These are phyloP conservation scores for Aphaenogaster rudis DNA, from an alignment of 1,140 invertebrate genomes.

Conservation along the genomic window DNA sequence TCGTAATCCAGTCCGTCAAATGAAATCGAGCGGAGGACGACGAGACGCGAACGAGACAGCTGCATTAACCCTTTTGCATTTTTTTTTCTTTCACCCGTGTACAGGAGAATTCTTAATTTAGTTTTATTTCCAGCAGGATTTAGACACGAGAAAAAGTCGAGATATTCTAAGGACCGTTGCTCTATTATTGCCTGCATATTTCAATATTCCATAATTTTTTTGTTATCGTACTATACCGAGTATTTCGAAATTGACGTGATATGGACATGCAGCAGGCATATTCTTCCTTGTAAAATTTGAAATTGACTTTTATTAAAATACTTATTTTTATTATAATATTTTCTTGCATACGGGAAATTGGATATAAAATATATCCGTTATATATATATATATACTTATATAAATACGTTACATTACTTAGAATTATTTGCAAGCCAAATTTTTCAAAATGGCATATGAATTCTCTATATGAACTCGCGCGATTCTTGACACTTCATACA, in stretches of 20 bases:
- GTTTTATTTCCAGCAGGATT: background rate
- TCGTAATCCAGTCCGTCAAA: constrained; percentile 4
- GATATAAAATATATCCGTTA: background rate
- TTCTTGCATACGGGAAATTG: background rate
- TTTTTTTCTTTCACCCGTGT: background rate
- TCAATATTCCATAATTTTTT: background rate
- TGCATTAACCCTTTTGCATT: background rate
- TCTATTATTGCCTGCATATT: background rate
- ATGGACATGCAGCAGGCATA: background rate
- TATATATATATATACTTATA: background rate
- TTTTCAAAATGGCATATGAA: background rate
- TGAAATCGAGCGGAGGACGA: background rate
- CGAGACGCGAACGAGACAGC: background rate
- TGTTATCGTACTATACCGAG: too few relatives aligned
- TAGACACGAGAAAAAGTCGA: background rate
- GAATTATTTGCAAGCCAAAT: background rate
- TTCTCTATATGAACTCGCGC: background rate
- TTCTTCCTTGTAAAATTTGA: background rate
- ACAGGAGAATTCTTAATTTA: too few relatives aligned
- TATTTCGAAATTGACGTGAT: background rate
- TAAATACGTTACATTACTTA: background rate
- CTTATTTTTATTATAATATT: background rate
- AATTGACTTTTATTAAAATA: background rate
- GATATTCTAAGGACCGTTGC: background rate
- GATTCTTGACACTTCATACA: background rate